A percentile compares a stretch with the other conserved stretches of the same genome.
Conservation (phyloP, 2,888 invertebrate species). For the Nowickia ferox region DNA sequence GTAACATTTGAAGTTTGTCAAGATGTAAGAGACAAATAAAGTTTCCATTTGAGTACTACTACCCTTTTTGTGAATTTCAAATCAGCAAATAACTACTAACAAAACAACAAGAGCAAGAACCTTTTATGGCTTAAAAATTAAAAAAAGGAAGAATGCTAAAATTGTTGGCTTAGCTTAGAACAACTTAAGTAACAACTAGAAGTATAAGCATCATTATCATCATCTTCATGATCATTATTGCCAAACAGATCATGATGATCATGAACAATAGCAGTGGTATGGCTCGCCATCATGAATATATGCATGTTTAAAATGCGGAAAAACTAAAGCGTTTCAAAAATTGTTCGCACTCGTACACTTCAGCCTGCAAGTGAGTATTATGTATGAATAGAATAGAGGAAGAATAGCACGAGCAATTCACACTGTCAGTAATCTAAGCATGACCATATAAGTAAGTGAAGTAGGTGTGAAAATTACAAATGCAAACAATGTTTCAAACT, state of each 20-base stretch:
- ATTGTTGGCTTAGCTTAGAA: constrained; percentile 34
- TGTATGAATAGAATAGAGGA: constrained; percentile 19
- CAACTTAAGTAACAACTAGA: constrained; percentile 12
- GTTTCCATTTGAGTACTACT: constrained; percentile 68
- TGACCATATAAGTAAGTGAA: constrained; percentile 73
- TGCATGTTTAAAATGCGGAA: constrained; percentile 70
- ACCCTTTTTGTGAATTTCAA: constrained; percentile 65
- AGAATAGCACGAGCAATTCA: constrained; percentile 71
- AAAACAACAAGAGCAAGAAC: constrained; percentile 34
- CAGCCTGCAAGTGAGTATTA: background rate
- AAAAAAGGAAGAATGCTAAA: constrained; percentile 24
- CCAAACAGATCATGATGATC: background rate
- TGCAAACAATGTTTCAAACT: constrained; percentile 73
- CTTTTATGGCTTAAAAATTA: constrained; percentile 70
- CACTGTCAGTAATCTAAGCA: constrained; percentile 71
- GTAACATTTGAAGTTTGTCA: constrained; percentile 68
- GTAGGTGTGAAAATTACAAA: constrained; percentile 74
- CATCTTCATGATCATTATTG: constrained; percentile 13
- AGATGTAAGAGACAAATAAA: constrained; percentile 70
- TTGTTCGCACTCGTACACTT: constrained; percentile 22
- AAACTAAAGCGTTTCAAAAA: constrained; percentile 71
- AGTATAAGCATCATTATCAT: constrained; percentile 32
- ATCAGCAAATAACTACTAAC: constrained; percentile 58
- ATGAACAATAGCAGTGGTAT: constrained; percentile 14
- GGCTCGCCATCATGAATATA: constrained; percentile 51